Evolutionary conservation across 2,888 invertebrate species (phyloP).

Genomic region (Scaptomyza polygonia): DNA sequence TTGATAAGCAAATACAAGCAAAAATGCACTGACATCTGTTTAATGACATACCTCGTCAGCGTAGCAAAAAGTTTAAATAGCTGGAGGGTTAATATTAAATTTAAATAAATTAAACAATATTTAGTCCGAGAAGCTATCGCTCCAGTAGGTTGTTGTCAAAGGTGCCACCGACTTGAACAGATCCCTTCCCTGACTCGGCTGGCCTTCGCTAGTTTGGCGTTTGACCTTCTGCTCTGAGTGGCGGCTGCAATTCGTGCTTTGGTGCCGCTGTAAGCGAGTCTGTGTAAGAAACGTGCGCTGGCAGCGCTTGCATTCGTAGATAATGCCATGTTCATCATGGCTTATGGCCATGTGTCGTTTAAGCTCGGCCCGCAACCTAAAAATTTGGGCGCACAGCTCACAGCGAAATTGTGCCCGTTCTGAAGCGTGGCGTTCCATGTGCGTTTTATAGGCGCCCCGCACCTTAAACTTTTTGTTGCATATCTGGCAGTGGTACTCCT

Average conservation of each 20-base stretch:
- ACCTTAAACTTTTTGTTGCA: conserved; percentile 85
- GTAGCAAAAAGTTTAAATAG: too few relatives aligned
- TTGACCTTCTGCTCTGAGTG: conserved; percentile 50
- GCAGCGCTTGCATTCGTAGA: conserved; percentile 82
- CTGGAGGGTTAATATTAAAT: background rate
- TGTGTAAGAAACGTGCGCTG: conserved; percentile 81
- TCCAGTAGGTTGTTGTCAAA: conserved; percentile 85
- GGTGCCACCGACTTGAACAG: conserved; percentile 85
- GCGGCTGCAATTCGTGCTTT: conserved; percentile 60
- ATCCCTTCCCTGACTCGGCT: conserved; percentile 82
- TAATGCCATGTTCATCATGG: conserved; percentile 75
- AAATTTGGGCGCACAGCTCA: conserved; percentile 69
- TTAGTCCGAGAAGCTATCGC: conserved; percentile 85
- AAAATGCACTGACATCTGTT: too few relatives aligned
- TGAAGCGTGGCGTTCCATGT: conserved; percentile 84
- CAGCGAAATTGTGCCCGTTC: conserved; percentile 70
- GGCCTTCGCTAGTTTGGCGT: conserved; percentile 39
- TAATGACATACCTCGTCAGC: too few relatives aligned
- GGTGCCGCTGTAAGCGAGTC: conserved; percentile 79
- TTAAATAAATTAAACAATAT: background rate
- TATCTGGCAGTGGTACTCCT: conserved; percentile 83
- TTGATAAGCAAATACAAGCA: too few relatives aligned
- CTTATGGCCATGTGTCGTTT: conserved; percentile 82
- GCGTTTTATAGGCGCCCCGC: conserved; percentile 83
- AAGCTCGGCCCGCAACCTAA: conserved; percentile 79